Conservation (phyloP, 2,797 vertebrate species). For the Gobio occitaniae region DNA sequence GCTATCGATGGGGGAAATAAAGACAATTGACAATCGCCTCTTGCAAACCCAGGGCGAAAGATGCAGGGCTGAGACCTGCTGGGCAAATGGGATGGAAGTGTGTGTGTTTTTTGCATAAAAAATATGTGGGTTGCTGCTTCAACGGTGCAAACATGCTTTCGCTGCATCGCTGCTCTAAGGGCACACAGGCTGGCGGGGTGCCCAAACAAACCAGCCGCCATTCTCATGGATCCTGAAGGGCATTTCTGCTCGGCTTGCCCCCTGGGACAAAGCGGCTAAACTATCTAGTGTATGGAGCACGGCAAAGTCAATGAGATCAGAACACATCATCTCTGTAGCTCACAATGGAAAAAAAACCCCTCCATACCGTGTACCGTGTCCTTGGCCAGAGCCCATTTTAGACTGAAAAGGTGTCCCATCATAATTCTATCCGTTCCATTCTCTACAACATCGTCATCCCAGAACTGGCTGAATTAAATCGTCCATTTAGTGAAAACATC, state of each 20-base stretch:
- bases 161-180: slow-evolving; percentile 37
- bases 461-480: slow-evolving; percentile 66
- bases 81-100: slow-evolving; percentile 33
- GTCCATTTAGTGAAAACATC: slow-evolving; percentile 58
- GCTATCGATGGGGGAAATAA: slow-evolving; percentile 68
- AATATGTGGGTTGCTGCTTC: slow-evolving; percentile 43
- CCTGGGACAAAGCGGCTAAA: not conserved
- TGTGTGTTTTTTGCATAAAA: slow-evolving; percentile 27
- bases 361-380: not conserved
- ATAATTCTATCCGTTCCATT: not conserved
- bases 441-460: slow-evolving; percentile 21
- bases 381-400: slow-evolving; percentile 20
- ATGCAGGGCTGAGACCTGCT: slow-evolving; percentile 54
- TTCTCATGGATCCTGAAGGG: slow-evolving; percentile 53
- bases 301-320: slow-evolving; percentile 58
- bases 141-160: slow-evolving; percentile 40
- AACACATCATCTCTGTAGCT: slow-evolving; percentile 27
- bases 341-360: not conserved
- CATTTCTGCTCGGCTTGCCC: slow-evolving; percentile 42
- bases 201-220: slow-evolving; percentile 42
- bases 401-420: not conserved
- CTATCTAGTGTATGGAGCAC: slow-evolving; percentile 6
- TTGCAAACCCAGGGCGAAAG: slow-evolving; percentile 58
- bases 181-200: slow-evolving; percentile 48
- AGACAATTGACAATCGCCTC: slow-evolving; percentile 65